Conservation (phyloP, 2,888 invertebrate species). For the Leucophora obtusa region DNA sequence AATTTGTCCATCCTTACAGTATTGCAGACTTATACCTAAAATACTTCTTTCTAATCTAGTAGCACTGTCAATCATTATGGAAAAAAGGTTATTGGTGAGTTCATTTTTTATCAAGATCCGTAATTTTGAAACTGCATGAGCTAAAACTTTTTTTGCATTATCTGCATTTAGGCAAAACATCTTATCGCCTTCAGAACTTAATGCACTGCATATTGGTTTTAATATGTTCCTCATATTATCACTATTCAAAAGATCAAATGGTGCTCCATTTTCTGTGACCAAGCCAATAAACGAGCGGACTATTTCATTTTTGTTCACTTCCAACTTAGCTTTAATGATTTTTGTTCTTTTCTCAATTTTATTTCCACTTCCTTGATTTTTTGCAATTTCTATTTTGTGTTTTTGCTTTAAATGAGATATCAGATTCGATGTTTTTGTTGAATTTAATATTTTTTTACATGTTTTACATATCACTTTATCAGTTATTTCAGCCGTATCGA, state of each 20-base stretch:
- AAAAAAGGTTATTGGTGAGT: not conserved
- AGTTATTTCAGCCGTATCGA: no score
- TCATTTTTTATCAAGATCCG: not conserved
- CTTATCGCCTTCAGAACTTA: not conserved
- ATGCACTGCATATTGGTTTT: not conserved
- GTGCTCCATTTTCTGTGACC: not conserved
- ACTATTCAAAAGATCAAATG: not conserved
- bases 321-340: no score
- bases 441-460: no score
- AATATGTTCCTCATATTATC: not conserved
- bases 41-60: not conserved
- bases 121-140: not conserved
- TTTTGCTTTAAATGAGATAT: no score
- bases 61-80: not conserved
- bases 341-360: no score
- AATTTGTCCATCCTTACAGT: not conserved
- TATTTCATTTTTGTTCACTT: not conserved
- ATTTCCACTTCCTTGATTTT: no score
- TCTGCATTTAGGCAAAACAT: not conserved
- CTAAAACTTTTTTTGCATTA: not conserved
- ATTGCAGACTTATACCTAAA: not conserved
- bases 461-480: no score
- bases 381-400: no score
- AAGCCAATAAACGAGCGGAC: conserved; percentile 5
- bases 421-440: no score